phyloP scores from a whole-genome alignment of 2,888 invertebrate species.

The Dilophus febrilis region DNA sequence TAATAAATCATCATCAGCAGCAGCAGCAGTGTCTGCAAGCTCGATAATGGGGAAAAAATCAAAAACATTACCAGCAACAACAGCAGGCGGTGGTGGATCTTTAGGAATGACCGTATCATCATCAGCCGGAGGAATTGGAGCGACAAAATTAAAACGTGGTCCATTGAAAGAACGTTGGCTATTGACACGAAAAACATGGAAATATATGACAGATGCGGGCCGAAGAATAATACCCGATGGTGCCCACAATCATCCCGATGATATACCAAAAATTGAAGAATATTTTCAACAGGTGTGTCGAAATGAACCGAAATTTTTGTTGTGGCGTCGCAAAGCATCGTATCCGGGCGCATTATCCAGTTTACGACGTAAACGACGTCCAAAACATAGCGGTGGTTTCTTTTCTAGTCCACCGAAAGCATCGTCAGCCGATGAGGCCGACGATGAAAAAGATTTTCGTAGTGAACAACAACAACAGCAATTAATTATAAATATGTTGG shows the following conservation, averaged over 20 bases:
- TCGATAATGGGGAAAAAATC: too few species aligned
- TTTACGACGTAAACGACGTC: slow-evolving; percentile 31
- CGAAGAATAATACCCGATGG: slow-evolving; percentile 73
- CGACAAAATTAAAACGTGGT: too few species aligned
- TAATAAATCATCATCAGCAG: too few species aligned
- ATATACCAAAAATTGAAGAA: slow-evolving; percentile 63
- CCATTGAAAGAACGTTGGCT: slow-evolving; percentile 64
- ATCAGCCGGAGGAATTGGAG: too few species aligned
- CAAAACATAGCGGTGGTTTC: slow-evolving; percentile 44
- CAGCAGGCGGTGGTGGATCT: too few species aligned
- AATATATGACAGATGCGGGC: slow-evolving; percentile 84
- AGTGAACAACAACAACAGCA: slow-evolving; percentile 22
- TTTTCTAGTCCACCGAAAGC: slow-evolving; percentile 15
- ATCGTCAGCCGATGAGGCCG: slow-evolving; percentile 22
- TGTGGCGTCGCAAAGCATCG: slow-evolving; percentile 63
- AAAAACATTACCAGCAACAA: too few species aligned
- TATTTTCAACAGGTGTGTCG: slow-evolving; percentile 72
- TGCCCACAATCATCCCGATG: slow-evolving; percentile 51
- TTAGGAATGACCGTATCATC: too few species aligned
- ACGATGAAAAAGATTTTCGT: slow-evolving; percentile 11
- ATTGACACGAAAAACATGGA: slow-evolving; percentile 75
- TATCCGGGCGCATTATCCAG: slow-evolving; percentile 56
- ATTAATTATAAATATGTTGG: slow-evolving; percentile 47
- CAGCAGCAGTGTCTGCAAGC: too few species aligned
- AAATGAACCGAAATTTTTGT: slow-evolving; percentile 55